Conservation (phyloP, 2,888 invertebrate genomes). For the Rhopalosiphum nymphaeae region DNA sequence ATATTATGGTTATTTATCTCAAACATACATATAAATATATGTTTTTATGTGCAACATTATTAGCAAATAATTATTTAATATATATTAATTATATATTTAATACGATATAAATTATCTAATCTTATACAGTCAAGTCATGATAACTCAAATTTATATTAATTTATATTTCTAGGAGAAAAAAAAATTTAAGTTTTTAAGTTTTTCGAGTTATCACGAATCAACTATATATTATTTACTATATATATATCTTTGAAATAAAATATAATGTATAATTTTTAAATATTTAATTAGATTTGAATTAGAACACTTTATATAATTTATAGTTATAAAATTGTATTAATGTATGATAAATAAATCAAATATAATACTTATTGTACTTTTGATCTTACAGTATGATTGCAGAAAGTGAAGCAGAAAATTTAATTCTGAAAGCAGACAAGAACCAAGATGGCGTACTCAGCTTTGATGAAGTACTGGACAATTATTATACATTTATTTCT, state of each 20-base stretch:
- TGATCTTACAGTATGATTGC: constrained; percentile 81
- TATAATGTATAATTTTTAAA: not conserved
- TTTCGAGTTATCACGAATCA: too few relatives aligned
- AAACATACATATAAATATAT: not conserved
- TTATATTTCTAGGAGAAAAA: too few relatives aligned
- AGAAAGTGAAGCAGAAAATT: constrained; percentile 88
- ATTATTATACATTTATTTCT: constrained; percentile 91
- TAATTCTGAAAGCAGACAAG: constrained; percentile 88
- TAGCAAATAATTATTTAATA: not conserved
- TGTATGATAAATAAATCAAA: not conserved
- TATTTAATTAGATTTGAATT: not conserved
- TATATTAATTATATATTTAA: too few relatives aligned
- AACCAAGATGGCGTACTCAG: constrained; percentile 85
- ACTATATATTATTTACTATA: too few relatives aligned
- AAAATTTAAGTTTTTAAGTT: too few relatives aligned
- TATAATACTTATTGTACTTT: not conserved
- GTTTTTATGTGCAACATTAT: not conserved
- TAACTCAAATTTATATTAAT: too few relatives aligned
- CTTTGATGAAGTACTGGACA: constrained; percentile 84
- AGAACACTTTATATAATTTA: not conserved
- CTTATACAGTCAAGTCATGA: too few relatives aligned
- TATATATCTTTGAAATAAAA: not conserved
- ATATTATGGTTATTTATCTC: not conserved
- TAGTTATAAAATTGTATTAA: not conserved
- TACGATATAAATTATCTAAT: too few relatives aligned